A percentile compares a stretch with the other conserved stretches of the same genome.
Evolutionary conservation across 2,113 vertebrate species (phyloP).

Genomic region (Lagopus leucura): DNA sequence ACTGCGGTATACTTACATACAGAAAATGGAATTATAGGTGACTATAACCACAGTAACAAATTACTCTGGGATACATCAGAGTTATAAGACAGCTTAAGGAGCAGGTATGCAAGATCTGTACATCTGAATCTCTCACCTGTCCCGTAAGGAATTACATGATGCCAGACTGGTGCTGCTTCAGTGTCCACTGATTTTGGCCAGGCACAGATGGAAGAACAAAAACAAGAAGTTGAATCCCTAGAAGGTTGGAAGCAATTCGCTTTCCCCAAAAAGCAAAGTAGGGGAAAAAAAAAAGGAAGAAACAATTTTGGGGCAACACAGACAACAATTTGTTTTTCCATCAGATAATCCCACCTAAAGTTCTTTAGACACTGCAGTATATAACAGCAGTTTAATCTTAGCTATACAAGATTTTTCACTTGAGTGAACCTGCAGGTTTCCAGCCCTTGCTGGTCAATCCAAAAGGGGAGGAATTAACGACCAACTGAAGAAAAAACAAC

Average conservation of each 20-base stretch:
- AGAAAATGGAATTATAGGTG: too few species aligned
- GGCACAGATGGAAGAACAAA: background rate
- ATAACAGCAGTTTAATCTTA: background rate
- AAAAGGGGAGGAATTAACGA: background rate
- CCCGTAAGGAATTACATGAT: background rate
- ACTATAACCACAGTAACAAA: too few species aligned
- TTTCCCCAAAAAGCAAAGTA: constrained; percentile 3
- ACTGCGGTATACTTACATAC: too few species aligned
- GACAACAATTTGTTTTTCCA: background rate
- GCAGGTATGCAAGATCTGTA: background rate
- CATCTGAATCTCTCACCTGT: background rate
- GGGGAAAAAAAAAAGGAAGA: background rate
- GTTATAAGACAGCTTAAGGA: background rate
- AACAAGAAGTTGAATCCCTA: background rate
- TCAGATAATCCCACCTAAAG: constrained; percentile 19
- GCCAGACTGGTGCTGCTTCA: background rate
- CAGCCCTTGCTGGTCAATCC: constrained; percentile 7
- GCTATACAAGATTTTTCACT: background rate
- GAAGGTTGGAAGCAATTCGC: background rate
- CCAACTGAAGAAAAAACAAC: background rate
- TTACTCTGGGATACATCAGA: too few species aligned
- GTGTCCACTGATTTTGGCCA: background rate
- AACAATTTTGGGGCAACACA: background rate
- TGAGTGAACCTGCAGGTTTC: background rate
- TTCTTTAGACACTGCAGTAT: background rate